Conservation (phyloP, 2,888 invertebrate genomes). For the Mayetiola destructor region DNA sequence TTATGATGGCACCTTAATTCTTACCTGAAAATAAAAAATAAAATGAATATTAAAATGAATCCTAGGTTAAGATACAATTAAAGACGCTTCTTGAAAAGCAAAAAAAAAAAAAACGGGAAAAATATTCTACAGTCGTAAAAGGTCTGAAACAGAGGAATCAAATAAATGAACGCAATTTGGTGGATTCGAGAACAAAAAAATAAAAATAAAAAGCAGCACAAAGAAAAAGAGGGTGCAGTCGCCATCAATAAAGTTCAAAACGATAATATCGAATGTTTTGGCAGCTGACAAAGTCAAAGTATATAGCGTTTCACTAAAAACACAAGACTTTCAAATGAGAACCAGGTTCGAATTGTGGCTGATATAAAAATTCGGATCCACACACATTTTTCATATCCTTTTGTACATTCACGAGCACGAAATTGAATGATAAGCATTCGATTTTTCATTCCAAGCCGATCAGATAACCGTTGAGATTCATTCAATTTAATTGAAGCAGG, state of each 20-base stretch:
- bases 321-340: background rate
- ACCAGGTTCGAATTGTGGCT: background rate
- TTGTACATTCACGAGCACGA: background rate
- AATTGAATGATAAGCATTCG: conserved; percentile 7
- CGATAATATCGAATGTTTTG: background rate
- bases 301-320: background rate
- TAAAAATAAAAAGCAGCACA: background rate
- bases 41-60: no score
- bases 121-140: no score
- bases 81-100: no score
- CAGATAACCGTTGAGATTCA: background rate
- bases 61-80: no score
- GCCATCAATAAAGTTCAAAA: background rate
- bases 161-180: no score
- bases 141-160: no score
- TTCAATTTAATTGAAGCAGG: background rate
- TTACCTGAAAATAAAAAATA: no score
- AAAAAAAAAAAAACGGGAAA: no score
- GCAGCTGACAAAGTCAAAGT: background rate
- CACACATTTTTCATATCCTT: background rate
- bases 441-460: no score
- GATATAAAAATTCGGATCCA: background rate
- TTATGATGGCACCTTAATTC: no score
- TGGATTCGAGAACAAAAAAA: background rate
- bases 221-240: background rate